Percentiles rank a stretch among this genome's conserved stretches.
phyloP scores from a whole-genome alignment of 2,888 invertebrate genomes.

The Meteorus colon region DNA sequence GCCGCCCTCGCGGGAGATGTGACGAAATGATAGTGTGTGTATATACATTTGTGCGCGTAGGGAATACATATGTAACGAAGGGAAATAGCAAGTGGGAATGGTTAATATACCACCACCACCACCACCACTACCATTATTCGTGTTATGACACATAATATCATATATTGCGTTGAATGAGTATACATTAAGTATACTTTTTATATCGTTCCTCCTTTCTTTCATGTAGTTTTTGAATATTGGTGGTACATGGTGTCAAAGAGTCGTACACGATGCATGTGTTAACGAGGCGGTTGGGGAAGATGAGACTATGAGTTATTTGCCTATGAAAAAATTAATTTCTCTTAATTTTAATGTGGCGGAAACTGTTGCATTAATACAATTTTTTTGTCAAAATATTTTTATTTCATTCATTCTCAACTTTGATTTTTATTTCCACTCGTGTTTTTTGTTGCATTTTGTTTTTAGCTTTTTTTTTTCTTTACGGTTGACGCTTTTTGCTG shows the following conservation, averaged over 20 bases:
- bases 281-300: background rate
- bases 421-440: background rate
- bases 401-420: background rate
- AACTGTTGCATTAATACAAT: slow-evolving; percentile 14
- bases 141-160: background rate
- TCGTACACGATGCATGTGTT: slow-evolving; percentile 1
- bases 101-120: background rate
- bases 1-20: slow-evolving; percentile 62
- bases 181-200: background rate
- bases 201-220: background rate
- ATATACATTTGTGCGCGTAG: slow-evolving; percentile 65
- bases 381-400: background rate
- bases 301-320: background rate
- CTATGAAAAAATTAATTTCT: slow-evolving; percentile 7
- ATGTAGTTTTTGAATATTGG: background rate
- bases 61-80: slow-evolving; percentile 35
- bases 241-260: too few relatives aligned
- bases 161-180: background rate
- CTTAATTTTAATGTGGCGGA: background rate
- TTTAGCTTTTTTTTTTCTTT: background rate
- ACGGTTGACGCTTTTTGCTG: slow-evolving; percentile 15
- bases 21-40: slow-evolving; percentile 61
- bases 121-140: background rate
- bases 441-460: background rate
- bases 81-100: background rate